Base-by-base conservation (phyloP, 2,797 vertebrate genomes). In the Aphelocoma californica region DNA sequence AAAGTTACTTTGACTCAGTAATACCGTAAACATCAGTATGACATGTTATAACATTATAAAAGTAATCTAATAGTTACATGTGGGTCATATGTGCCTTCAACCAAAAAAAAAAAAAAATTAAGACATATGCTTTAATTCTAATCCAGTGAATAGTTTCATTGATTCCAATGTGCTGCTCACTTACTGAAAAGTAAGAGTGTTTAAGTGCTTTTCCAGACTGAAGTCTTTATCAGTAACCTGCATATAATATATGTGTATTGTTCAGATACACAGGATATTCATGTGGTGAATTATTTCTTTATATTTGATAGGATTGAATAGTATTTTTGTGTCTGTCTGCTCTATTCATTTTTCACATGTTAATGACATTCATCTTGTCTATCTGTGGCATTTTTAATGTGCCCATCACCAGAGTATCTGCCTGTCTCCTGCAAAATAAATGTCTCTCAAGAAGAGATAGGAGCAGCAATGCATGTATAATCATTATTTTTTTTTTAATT, bases 371-470 rank as follows among this genome's bases (percentile, higher is more conserved):
- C 74, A 57, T 95, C 79, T 88, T 92, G 75, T 92, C 81, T 91
- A 29, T 96, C 70, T 80, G 19, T 89, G 89, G 73, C 3, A 5
- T 88, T 93, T 96, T 84, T 94, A 92, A 93, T 93, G 77, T 96
- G 88, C 83, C 80, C 83, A 82, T 96, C 77, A 64, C 64, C 18
- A 32, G 64, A 88, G 16, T 86, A 84, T 96, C 78, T 93, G 36
- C 64, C 42, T 93, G 66, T 93, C 82, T 96, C 36, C 72, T 70
- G 92, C 79, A 97, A 95, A 98, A 96, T 95, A 97, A 98, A 96
- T 97, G 91, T 88, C 29, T 95, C 96, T 97, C 90, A 94, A 95
- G 94, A 96, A 96, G 80, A 96, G 42, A 86, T 78, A 97, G 95
- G 89, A 96, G 94, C 28, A 56, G 85, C 93, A 97, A 96, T 97